Conservation (phyloP, 2,113 vertebrate genomes). For the Regulus satrapa region DNA sequence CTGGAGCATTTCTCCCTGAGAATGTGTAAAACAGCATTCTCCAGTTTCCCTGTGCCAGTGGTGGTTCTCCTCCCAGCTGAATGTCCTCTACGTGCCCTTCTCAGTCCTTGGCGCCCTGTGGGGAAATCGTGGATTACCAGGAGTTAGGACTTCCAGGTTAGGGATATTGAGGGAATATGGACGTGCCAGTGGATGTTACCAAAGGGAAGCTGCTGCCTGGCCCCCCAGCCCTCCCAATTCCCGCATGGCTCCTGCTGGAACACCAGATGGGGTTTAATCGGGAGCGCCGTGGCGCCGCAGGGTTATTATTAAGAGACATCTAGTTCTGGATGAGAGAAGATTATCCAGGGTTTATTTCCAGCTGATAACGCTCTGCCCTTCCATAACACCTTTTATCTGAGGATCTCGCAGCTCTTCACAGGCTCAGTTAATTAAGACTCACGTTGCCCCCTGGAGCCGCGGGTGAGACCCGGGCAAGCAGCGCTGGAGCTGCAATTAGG, state of each 20-base stretch:
- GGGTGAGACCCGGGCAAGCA: neutral
- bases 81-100: accelerated
- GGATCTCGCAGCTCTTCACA: conserved; percentile 19
- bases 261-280: conserved; percentile 58
- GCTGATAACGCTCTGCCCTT: conserved; percentile 58
- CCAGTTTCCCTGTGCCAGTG: neutral
- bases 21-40: accelerated
- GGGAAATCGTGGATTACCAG: neutral
- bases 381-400: conserved; percentile 45
- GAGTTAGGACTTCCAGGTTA: neutral
- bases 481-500: neutral
- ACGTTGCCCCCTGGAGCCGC: conserved; percentile 5
- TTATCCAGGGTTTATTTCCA: conserved; percentile 65
- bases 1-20: neutral
- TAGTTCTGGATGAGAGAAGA: conserved; percentile 57
- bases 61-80: neutral
- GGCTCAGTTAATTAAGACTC: conserved; percentile 48
- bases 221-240: neutral
- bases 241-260: neutral
- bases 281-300: neutral
- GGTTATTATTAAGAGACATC: conserved; percentile 47
- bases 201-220: neutral
- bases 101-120: neutral
- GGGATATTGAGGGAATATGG: neutral
- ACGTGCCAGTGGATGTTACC: neutral